Evolutionary conservation across 2,888 invertebrate genomes (phyloP), one percentile per base, ranked within the genome.

Genomic region (Microchrysa polita): DNA sequence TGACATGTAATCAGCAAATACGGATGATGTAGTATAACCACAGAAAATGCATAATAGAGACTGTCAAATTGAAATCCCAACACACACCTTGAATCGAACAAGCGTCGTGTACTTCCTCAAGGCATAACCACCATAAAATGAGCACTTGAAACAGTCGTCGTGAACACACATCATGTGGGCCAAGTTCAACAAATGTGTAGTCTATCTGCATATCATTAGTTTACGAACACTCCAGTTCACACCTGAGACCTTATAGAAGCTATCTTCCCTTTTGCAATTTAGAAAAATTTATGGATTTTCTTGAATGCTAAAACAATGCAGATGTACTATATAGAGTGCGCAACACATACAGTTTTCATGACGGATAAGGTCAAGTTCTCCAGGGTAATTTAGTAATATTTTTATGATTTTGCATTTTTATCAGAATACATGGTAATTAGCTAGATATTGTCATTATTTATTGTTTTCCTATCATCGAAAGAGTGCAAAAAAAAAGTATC

Each of bases 61-160:
- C n/a, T n/a, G n/a, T n/a, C n/a, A n/a, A n/a, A n/a, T 34, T 34
- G 27, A n/a, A n/a, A 42, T 42, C 40, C 40, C n/a, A 34, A 61
- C 9, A 55, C 9, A 55, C 55, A 55, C 55, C 55, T 55, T 55
- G 20, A 61, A 61, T 16, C n/a, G 16, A 59, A 4, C 5, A 23
- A 40, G 23, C n/a, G 10, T 18, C 20, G 20, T 61, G 61, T 23
- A 67, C 67, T 67, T 67, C 67, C 67, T 67, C 67, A 67, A 67
- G 67, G 67, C 67, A 67, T 67, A 67, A n/a, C 67, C 67, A 12
- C 67, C 67, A 67, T 67, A 52, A 67, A 67, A 52, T 23, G 10
- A n/a, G 16, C 12, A 48, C 59, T 61, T 61, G 61, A 61, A 40
- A 61, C 27, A 22, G 14, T 61, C 61, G 40, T 61, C 61, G 40